Evolutionary conservation across 2,888 invertebrate genomes (phyloP).

Genomic region (Sialis fuliginosa): DNA sequence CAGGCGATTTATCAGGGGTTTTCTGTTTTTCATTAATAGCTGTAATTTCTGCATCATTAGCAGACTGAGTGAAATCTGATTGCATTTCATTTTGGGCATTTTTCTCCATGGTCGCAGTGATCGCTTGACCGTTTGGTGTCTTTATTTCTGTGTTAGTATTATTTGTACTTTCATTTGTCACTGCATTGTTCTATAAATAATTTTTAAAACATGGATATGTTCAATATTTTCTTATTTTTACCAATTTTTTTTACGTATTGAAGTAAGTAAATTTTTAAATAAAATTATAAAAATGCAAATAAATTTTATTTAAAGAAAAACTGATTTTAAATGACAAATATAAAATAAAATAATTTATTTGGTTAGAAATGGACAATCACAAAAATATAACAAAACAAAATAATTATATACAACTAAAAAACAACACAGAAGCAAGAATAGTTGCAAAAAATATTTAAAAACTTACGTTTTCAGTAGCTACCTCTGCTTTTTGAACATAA

Average conservation of each 20-base stretch:
- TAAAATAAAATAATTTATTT: background rate
- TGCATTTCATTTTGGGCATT: background rate
- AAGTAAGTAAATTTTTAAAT: no score
- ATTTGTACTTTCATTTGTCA: background rate
- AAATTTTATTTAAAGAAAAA: no score
- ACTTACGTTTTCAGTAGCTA: conserved; percentile 12
- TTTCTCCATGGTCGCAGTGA: background rate
- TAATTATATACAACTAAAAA: no score
- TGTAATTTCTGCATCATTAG: conserved; percentile 23
- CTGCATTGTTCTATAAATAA: background rate
- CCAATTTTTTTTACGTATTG: no score
- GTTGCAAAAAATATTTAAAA: no score
- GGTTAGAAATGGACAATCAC: background rate
- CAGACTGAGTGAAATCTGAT: background rate
- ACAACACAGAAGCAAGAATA: background rate
- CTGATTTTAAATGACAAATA: no score
- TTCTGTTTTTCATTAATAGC: conserved; percentile 27
- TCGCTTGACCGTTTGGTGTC: background rate
- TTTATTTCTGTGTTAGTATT: background rate
- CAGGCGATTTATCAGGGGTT: conserved; percentile 26
- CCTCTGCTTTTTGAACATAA: conserved; percentile 66
- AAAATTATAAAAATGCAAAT: no score
- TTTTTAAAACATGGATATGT: no score
- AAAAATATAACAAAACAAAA: background rate
- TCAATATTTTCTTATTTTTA: no score